Evolutionary conservation across 2,797 vertebrate species (phyloP).

Genomic region (Salmo trutta): DNA sequence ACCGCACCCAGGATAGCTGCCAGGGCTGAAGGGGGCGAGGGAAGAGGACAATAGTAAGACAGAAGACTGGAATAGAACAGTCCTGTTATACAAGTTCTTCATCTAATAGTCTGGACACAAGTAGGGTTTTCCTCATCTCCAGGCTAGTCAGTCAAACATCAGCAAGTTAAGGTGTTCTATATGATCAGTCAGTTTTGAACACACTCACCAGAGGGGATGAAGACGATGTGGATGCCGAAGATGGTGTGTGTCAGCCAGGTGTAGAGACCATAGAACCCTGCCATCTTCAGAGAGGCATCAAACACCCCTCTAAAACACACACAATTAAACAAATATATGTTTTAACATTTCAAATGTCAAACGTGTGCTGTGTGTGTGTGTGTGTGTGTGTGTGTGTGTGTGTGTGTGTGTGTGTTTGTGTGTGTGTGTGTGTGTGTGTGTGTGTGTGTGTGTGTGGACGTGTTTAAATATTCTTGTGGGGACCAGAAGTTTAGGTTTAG

Average conservation of each 20-base stretch:
- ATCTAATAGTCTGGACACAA: neutral
- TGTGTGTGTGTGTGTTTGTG: too few relatives aligned
- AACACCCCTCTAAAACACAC: conserved; percentile 88
- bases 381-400: too few relatives aligned
- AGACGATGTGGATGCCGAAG: conserved; percentile 98
- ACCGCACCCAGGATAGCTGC: conserved; percentile 96
- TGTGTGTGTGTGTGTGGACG: too few relatives aligned
- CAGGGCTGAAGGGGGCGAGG: conserved; percentile 76
- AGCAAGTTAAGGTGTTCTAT: neutral
- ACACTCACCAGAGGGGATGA: conserved; percentile 96
- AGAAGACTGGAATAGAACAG: too few relatives aligned
- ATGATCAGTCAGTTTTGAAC: neutral
- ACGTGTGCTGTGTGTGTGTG: neutral
- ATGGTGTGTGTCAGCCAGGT: conserved; percentile 99
- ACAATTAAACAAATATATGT: neutral
- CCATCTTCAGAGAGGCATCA: conserved; percentile 99
- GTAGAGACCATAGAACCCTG: conserved; percentile 96
- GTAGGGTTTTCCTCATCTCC: neutral
- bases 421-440: too few relatives aligned
- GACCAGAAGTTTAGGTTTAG: too few relatives aligned
- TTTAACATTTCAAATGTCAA: neutral
- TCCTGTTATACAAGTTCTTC: neutral
- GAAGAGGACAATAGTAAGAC: too few relatives aligned
- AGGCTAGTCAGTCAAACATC: neutral
- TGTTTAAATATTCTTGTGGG: too few relatives aligned